phyloP scores from a whole-genome alignment of 2,797 vertebrate species.

The Muraenolepis orangiensis region DNA sequence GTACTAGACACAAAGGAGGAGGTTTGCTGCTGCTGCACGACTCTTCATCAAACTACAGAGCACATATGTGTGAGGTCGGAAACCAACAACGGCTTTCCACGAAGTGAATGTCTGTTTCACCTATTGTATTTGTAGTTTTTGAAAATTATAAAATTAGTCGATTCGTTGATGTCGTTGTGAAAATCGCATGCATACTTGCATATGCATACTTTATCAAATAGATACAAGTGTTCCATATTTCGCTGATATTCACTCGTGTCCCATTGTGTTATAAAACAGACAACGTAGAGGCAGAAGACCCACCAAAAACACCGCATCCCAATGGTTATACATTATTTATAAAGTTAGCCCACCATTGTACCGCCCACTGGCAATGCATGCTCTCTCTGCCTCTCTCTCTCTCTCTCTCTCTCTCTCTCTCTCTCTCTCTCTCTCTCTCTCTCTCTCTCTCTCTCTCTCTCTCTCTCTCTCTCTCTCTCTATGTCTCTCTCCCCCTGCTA shows the following conservation, averaged over 20 bases:
- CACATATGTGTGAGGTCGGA: too few relatives aligned
- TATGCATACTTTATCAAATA: background rate
- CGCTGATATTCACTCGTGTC: constrained; percentile 24
- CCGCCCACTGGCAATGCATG: constrained; percentile 52
- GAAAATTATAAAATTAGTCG: too few relatives aligned
- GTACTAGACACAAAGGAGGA: background rate
- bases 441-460: too few relatives aligned
- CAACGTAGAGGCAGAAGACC: constrained; percentile 35
- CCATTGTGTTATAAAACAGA: constrained; percentile 33
- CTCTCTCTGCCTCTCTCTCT: constrained; percentile 28
- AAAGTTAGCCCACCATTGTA: constrained; percentile 66
- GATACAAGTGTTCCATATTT: background rate
- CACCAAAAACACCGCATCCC: constrained; percentile 58
- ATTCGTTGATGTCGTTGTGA: too few relatives aligned
- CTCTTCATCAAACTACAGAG: background rate
- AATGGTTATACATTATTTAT: constrained; percentile 76
- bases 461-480: too few relatives aligned
- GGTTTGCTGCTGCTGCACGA: background rate
- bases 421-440: background rate
- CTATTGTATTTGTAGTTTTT: too few relatives aligned
- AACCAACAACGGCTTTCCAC: too few relatives aligned
- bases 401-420: constrained; percentile 34
- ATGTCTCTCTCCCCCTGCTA: background rate
- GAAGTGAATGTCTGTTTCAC: too few relatives aligned
- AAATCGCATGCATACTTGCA: too few relatives aligned